A percentile compares a stretch with the other conserved stretches of the same genome.
Conservation (phyloP, 64 coral and sea anemone genomes). For the Exaiptasia diaphana region DNA sequence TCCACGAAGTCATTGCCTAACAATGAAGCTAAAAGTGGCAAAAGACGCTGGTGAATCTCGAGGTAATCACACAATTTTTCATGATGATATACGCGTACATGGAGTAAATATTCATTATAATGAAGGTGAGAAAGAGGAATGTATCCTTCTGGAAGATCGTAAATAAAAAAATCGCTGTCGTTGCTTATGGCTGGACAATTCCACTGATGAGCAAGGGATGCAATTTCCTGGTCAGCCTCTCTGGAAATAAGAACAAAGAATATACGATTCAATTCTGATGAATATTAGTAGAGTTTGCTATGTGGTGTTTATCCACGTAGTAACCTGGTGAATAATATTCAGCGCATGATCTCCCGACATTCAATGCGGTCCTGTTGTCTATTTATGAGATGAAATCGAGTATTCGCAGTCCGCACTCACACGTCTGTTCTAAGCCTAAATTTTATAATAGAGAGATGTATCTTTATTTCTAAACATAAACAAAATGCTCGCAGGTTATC, state of each 20-base stretch:
- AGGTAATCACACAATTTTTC: constrained; percentile 53
- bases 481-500: no score
- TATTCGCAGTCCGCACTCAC: no score
- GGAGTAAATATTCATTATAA: constrained; percentile 27
- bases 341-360: neutral
- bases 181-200: constrained; percentile 66
- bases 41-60: constrained; percentile 39
- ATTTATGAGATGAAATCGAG: neutral
- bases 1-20: constrained; percentile 74
- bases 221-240: constrained; percentile 78
- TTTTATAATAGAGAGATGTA: no score
- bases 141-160: constrained; percentile 70
- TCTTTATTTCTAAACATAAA: no score
- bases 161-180: constrained; percentile 88
- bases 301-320: no score
- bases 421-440: no score
- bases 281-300: no score
- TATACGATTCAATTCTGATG: no score
- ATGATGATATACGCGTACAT: constrained; percentile 40
- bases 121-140: constrained; percentile 50
- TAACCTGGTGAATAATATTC: neutral
- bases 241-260: constrained; percentile 42
- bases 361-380: neutral
- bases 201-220: constrained; percentile 51
- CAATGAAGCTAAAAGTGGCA: constrained; percentile 74